Conservation (phyloP, 1,140 invertebrate species). For the Danaus melanippus region DNA sequence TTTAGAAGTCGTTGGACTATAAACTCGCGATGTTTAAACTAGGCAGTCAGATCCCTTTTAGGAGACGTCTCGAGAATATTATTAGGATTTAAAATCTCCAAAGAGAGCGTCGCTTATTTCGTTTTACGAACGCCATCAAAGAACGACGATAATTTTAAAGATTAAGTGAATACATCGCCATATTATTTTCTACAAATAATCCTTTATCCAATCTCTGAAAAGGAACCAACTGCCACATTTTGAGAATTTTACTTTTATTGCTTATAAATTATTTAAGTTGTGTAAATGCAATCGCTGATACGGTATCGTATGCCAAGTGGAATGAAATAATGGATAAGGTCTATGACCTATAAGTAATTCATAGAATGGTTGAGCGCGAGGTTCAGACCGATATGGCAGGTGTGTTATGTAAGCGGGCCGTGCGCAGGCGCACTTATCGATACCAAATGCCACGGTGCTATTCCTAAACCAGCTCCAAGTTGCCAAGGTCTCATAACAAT, state of each 20-base stretch:
- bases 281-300: slow-evolving; percentile 24
- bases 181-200: too few species aligned
- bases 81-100: slow-evolving; percentile 52
- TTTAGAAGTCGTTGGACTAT: slow-evolving; percentile 40
- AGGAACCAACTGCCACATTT: too few species aligned
- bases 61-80: slow-evolving; percentile 39
- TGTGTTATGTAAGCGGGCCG: slow-evolving; percentile 62
- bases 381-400: slow-evolving; percentile 65
- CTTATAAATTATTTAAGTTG: slow-evolving; percentile 15
- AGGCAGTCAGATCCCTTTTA: slow-evolving; percentile 37
- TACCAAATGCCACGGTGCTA: slow-evolving; percentile 56
- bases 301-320: slow-evolving; percentile 28
- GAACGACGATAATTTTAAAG: slow-evolving; percentile 30
- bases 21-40: slow-evolving; percentile 43
- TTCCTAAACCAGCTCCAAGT: slow-evolving; percentile 44
- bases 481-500: slow-evolving; percentile 56
- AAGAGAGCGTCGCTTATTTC: slow-evolving; percentile 24
- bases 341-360: slow-evolving; percentile 69
- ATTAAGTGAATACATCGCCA: slow-evolving; percentile 8
- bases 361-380: slow-evolving; percentile 65
- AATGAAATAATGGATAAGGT: slow-evolving; percentile 62
- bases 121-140: slow-evolving; percentile 19
- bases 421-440: slow-evolving; percentile 50
- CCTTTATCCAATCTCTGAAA: too few species aligned
- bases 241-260: slow-evolving; percentile 11